A percentile compares a stretch with the other conserved stretches of the same genome.
phyloP scores from a whole-genome alignment of 2,113 vertebrate genomes.

The Etheostoma spectabile region DNA sequence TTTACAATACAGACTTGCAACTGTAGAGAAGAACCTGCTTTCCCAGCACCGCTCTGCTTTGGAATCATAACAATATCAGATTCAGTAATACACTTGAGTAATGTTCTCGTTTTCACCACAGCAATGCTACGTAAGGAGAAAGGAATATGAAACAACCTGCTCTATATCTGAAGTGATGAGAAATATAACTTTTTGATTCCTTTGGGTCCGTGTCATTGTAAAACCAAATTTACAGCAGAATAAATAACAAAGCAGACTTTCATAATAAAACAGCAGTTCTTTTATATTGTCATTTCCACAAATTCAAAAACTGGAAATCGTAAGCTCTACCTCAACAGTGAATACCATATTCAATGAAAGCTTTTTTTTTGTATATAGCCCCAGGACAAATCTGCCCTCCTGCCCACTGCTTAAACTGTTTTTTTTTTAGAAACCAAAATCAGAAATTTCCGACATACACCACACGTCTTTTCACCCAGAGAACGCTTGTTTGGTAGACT shows the following conservation, averaged over 20 bases:
- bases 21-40: constrained; percentile 41
- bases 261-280: background rate
- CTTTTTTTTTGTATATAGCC: background rate
- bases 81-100: constrained; percentile 40
- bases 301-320: background rate
- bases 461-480: background rate
- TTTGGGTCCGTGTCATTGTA: background rate
- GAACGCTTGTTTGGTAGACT: constrained; percentile 14
- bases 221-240: constrained; percentile 5
- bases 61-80: constrained; percentile 41
- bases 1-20: constrained; percentile 65
- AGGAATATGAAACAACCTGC: background rate
- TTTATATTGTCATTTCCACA: background rate
- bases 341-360: background rate
- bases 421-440: background rate
- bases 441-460: background rate
- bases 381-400: background rate
- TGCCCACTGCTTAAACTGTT: background rate
- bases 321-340: background rate
- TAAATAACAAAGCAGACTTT: background rate
- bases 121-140: constrained; percentile 11
- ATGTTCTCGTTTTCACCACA: constrained; percentile 35
- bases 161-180: constrained; percentile 5
- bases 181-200: constrained; percentile 4
- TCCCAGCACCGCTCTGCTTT: constrained; percentile 12